Evolutionary conservation across 1,140 invertebrate species (phyloP).

Genomic region (Drosophila asahinai): DNA sequence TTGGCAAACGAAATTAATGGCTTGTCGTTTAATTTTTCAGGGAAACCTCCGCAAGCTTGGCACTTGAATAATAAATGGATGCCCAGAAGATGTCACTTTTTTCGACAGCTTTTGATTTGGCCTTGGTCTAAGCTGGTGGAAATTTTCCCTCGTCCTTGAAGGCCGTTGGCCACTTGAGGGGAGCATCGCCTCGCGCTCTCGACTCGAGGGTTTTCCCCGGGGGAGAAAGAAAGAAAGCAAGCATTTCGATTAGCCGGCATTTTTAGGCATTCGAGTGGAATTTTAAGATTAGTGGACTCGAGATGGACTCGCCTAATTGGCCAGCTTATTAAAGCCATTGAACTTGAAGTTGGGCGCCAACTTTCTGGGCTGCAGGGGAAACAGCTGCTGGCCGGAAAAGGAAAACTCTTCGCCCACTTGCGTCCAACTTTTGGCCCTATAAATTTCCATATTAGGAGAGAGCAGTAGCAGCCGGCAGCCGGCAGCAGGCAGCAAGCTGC

Average conservation of each 20-base stretch:
- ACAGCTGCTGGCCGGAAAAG: constrained; percentile 47
- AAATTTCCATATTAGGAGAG: constrained; percentile 48
- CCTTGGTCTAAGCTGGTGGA: constrained; percentile 30
- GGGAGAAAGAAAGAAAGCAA: constrained; percentile 1
- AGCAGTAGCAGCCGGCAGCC: background rate
- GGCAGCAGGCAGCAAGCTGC: constrained; percentile 6
- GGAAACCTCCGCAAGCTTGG: background rate
- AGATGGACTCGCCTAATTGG: constrained; percentile 54
- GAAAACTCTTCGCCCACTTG: constrained; percentile 48
- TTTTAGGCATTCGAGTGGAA: constrained; percentile 45
- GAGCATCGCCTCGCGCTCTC: background rate
- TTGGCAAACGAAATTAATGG: constrained; percentile 39
- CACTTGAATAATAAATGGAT: constrained; percentile 31
- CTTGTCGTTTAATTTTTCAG: constrained; percentile 41
- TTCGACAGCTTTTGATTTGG: constrained; percentile 50
- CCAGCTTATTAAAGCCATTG: constrained; percentile 56
- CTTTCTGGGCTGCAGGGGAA: constrained; percentile 22
- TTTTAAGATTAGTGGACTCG: constrained; percentile 54
- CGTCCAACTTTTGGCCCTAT: constrained; percentile 37
- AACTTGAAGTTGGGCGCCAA: constrained; percentile 45
- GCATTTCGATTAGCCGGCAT: constrained; percentile 25
- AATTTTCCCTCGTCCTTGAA: constrained; percentile 1
- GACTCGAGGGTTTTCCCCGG: constrained; percentile 7
- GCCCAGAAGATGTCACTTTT: constrained; percentile 21
- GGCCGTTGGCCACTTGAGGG: constrained; percentile 20